A percentile compares a stretch with the other conserved stretches of the same genome.
These are phyloP conservation scores for Acronicta aceris DNA, from an alignment of 2,888 invertebrate species.

Conservation along the genomic window DNA sequence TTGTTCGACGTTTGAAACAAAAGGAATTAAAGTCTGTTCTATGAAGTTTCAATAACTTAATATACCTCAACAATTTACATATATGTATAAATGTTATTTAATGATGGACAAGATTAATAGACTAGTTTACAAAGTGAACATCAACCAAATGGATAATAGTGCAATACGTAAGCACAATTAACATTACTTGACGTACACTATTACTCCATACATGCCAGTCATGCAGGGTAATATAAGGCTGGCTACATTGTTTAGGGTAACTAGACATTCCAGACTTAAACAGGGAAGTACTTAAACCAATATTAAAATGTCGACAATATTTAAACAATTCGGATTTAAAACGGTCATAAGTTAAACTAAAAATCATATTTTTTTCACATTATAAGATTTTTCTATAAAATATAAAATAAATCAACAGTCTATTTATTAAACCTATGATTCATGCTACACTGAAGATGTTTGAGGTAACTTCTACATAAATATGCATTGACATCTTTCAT, in stretches of 20 bases:
- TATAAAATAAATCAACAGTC: constrained; percentile 7
- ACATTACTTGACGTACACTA: constrained; percentile 57
- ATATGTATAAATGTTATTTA: too few species aligned
- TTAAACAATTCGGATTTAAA: neutral
- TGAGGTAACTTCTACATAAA: constrained; percentile 29
- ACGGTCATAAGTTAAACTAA: neutral
- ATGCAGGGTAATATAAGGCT: constrained; percentile 63
- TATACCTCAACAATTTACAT: neutral
- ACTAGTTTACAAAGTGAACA: constrained; percentile 21
- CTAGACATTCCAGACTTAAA: constrained; percentile 55
- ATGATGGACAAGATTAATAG: too few species aligned
- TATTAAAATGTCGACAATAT: neutral
- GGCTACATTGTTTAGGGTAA: constrained; percentile 34
- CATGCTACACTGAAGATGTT: constrained; percentile 40
- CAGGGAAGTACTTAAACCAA: constrained; percentile 15
- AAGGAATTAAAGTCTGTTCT: neutral
- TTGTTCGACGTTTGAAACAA: constrained; percentile 14
- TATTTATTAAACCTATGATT: constrained; percentile 20
- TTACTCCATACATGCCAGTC: constrained; percentile 70
- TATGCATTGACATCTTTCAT: neutral
- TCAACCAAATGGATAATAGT: constrained; percentile 52
- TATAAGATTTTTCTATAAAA: neutral
- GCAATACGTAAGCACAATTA: constrained; percentile 61
- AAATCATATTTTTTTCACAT: neutral
- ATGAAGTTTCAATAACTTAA: neutral